Evolutionary conservation across 2,888 invertebrate genomes (phyloP).

Genomic region (Tetragonisca angustula): DNA sequence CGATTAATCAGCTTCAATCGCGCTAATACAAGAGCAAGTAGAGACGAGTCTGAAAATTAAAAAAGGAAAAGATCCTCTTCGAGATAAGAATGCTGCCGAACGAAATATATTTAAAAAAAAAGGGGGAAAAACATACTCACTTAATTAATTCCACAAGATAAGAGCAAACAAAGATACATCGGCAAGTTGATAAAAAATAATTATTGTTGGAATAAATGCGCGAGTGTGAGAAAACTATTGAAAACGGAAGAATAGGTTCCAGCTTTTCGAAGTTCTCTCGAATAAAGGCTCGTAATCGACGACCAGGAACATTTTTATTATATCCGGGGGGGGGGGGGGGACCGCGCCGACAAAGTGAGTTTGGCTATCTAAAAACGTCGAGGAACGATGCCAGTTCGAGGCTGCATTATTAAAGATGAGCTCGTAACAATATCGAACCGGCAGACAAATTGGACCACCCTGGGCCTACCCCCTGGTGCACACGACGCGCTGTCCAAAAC

Average conservation of each 20-base stretch:
- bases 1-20: too few relatives aligned
- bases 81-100: too few relatives aligned
- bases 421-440: constrained; percentile 82
- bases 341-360: constrained; percentile 32
- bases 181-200: too few relatives aligned
- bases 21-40: too few relatives aligned
- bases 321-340: neutral
- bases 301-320: constrained; percentile 20
- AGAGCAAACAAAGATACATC: too few relatives aligned
- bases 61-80: too few relatives aligned
- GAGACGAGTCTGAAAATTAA: too few relatives aligned
- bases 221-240: neutral
- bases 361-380: constrained; percentile 42
- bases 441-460: constrained; percentile 84
- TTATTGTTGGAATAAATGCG: neutral
- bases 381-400: constrained; percentile 52
- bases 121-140: too few relatives aligned
- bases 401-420: constrained; percentile 82
- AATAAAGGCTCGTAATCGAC: neutral
- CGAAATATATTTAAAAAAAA: too few relatives aligned
- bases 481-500: constrained; percentile 72
- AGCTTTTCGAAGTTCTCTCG: neutral
- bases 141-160: too few relatives aligned
- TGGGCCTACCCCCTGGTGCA: constrained; percentile 77
- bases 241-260: neutral